A percentile compares a stretch with the other conserved stretches of the same genome.
Evolutionary conservation across 2,113 vertebrate species (phyloP).

Genomic region (Coreoperca whiteheadi): DNA sequence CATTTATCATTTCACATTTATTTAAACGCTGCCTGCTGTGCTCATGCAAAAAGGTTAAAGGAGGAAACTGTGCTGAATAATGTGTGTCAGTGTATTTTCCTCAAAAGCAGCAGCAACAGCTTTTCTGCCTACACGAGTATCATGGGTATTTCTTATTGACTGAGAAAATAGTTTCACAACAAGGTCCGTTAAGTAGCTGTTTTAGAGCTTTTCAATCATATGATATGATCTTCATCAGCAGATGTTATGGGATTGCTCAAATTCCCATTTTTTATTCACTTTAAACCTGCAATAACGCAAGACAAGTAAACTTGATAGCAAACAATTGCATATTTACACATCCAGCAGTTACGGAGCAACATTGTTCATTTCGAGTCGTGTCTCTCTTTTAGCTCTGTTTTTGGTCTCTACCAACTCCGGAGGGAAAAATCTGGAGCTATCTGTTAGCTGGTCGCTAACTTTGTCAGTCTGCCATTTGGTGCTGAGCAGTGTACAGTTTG

Average conservation of each 20-base stretch:
- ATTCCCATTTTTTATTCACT: neutral
- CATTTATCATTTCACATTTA: slow-evolving; percentile 10
- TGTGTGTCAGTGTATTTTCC: slow-evolving; percentile 6
- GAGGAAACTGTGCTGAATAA: slow-evolving; percentile 19
- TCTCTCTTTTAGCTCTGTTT: too few relatives aligned
- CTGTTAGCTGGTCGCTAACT: too few relatives aligned
- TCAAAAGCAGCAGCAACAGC: slow-evolving; percentile 12
- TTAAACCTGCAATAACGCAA: neutral
- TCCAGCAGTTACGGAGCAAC: too few relatives aligned
- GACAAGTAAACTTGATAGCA: too few relatives aligned
- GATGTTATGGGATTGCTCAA: neutral
- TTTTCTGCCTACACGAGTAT: neutral
- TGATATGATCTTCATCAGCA: neutral
- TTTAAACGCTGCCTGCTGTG: slow-evolving; percentile 3
- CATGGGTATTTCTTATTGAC: neutral
- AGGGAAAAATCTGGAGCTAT: too few relatives aligned
- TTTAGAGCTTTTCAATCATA: neutral
- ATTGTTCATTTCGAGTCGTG: too few relatives aligned
- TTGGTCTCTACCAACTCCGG: too few relatives aligned
- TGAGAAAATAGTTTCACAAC: neutral
- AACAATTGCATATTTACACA: too few relatives aligned
- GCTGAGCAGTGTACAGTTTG: too few relatives aligned
- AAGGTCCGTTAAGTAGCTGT: neutral
- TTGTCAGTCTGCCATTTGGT: too few relatives aligned
- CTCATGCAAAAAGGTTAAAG: slow-evolving; percentile 46